Percentiles rank a stretch among this genome's conserved stretches.
These are phyloP conservation scores for Protaetia brevitarsis DNA, from an alignment of 1,140 invertebrate species.

Conservation along the genomic window DNA sequence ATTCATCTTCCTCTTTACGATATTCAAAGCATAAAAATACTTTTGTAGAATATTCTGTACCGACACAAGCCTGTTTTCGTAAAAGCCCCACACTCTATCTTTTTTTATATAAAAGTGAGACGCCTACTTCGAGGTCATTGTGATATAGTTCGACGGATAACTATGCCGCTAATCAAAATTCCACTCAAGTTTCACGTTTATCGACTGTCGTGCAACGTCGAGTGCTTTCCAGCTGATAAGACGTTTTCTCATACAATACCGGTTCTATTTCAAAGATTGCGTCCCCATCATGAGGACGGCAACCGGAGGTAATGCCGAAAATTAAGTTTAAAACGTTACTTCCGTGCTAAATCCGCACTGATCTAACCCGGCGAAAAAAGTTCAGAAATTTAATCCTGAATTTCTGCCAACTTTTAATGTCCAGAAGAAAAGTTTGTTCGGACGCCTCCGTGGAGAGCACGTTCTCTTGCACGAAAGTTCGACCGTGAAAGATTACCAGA, in stretches of 20 bases:
- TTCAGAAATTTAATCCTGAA: conserved; percentile 1
- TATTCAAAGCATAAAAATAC: too few relatives aligned
- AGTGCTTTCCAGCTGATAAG: conserved; percentile 2
- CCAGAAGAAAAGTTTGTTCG: background rate
- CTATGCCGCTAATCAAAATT: conserved; percentile 2
- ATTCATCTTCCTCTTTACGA: too few relatives aligned
- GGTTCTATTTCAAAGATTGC: background rate
- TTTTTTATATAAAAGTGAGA: too few relatives aligned
- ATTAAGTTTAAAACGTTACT: conserved; percentile 13
- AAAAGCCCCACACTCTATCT: too few relatives aligned
- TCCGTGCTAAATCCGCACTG: background rate
- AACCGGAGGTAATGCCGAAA: background rate
- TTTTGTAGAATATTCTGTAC: too few relatives aligned
- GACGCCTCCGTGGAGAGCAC: background rate
- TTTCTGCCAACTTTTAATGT: conserved; percentile 6
- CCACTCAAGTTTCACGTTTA: background rate
- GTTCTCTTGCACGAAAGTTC: background rate
- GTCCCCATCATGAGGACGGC: background rate
- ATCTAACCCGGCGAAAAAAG: background rate
- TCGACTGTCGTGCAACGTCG: background rate
- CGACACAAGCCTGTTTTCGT: too few relatives aligned
- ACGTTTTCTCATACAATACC: background rate
- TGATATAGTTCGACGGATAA: background rate
- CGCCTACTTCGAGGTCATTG: background rate
- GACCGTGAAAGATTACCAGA: background rate